Base-by-base conservation (phyloP, 2,113 vertebrate species). In the Laterallus jamaicensis region DNA sequence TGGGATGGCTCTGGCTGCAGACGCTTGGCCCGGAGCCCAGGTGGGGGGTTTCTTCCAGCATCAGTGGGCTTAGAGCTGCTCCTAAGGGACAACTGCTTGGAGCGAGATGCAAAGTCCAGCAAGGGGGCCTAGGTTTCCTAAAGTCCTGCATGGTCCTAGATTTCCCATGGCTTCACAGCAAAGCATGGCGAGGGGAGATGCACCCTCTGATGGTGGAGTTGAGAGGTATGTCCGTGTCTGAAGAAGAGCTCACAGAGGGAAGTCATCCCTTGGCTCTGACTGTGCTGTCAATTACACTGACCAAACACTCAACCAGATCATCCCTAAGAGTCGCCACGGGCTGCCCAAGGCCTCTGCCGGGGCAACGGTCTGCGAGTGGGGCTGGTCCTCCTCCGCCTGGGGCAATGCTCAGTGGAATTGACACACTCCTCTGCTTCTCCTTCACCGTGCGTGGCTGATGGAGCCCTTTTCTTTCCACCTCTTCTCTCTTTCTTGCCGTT, bases 261-360 rank as follows among this genome's bases (percentile, higher is more conserved):
- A 81, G 63, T 44, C 75, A 31, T 80, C 75, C 82, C 88, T 82
- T 78, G 90, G 91, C 89, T 96, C 90, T 82, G 94, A 68, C 75
- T 4, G 6, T 91, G 42, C 97, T 98, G 97, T 97, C 97, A 98
- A 93, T 98, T 98, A 92, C 97, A 97, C 97, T 97, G 97, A 97
- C 74, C 92, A 75, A 78, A 50, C 44, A 16, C 60, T 64, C 28
- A 17, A 9, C 26, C 11, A 32, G 15, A 17, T 70, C 47, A 35
- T n/a, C 60, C 55, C 32, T 37, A 32, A 63, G 66, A 22, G 44
- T 74, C 54, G 8, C 13, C 68, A 55, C 64, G 1, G 4, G 58
- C 55, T 52, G 63, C 2, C 3, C 24, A 54, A 73, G 75, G 64
- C 22, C 66, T 64, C n/a, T 31, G 74, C 68, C 75, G 28, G 37